phyloP scores from a whole-genome alignment of 2,113 vertebrate genomes.

The Mandrillus leucophaeus region DNA sequence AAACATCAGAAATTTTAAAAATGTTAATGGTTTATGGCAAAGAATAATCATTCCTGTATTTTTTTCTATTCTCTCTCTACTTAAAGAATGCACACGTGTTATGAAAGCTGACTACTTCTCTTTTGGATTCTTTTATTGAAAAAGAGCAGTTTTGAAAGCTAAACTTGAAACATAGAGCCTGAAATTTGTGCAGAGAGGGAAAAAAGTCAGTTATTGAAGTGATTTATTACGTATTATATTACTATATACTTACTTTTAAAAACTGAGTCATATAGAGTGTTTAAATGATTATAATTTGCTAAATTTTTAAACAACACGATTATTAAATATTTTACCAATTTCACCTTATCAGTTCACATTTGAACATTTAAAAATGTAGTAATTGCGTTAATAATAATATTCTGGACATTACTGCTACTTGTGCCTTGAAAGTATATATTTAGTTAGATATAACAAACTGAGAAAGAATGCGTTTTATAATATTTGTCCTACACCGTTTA shows the following conservation, averaged over 20 bases:
- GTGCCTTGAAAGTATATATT: neutral
- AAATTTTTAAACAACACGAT: conserved; percentile 13
- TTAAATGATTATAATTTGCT: conserved; percentile 54
- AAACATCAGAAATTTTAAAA: conserved; percentile 62
- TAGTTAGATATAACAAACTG: neutral
- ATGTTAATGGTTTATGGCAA: conserved; percentile 45
- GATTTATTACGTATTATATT: conserved; percentile 80
- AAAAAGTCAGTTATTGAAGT: conserved; percentile 67
- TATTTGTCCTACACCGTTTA: neutral
- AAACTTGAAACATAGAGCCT: conserved; percentile 76
- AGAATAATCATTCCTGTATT: conserved; percentile 58
- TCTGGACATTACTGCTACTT: neutral
- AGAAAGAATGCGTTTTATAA: conserved; percentile 52
- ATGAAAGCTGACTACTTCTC: conserved; percentile 72
- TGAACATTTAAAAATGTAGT: conserved; percentile 40
- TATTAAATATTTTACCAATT: conserved; percentile 50
- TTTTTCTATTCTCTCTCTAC: conserved; percentile 56
- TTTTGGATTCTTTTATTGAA: conserved; percentile 76
- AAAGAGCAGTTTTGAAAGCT: conserved; percentile 74
- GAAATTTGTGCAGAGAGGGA: conserved; percentile 56
- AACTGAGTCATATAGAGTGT: neutral
- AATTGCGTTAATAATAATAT: conserved; percentile 44
- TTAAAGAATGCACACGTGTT: conserved; percentile 73
- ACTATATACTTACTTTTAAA: conserved; percentile 47
- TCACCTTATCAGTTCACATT: conserved; percentile 32